Evolutionary conservation across 2,888 invertebrate genomes (phyloP).

Genomic region (Esperia sulphurella): DNA sequence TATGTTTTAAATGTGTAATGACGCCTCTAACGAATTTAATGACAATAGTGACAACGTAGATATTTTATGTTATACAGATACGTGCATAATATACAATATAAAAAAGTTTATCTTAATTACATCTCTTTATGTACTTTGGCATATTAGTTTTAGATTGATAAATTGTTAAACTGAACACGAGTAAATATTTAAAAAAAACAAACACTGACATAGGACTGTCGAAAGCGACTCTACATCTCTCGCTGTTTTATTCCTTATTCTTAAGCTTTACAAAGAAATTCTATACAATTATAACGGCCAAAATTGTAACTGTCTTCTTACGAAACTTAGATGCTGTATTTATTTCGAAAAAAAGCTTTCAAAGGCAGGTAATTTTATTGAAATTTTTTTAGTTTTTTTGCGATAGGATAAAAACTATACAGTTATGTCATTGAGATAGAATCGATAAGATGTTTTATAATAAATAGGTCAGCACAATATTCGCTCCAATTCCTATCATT

Average conservation of each 20-base stretch:
- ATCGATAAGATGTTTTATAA: constrained; percentile 53
- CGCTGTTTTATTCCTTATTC: constrained; percentile 36
- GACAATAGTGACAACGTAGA: too few relatives aligned
- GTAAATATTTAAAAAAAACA: too few relatives aligned
- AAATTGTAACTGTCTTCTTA: constrained; percentile 76
- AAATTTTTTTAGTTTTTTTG: constrained; percentile 52
- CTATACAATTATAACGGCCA: constrained; percentile 79
- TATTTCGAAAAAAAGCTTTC: constrained; percentile 46
- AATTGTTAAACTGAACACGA: too few relatives aligned
- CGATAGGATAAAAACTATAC: constrained; percentile 51
- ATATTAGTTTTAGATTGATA: too few relatives aligned
- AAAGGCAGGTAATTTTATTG: constrained; percentile 74
- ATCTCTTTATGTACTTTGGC: too few relatives aligned
- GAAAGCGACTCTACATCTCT: constrained; percentile 32
- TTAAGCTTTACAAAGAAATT: constrained; percentile 63
- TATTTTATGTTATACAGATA: too few relatives aligned
- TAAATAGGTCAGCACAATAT: constrained; percentile 69
- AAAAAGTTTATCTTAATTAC: too few relatives aligned
- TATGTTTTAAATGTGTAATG: too few relatives aligned
- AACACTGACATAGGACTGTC: background rate
- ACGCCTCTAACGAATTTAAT: too few relatives aligned
- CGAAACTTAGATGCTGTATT: constrained; percentile 59
- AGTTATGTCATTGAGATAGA: constrained; percentile 55
- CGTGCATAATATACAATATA: too few relatives aligned
- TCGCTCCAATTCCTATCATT: constrained; percentile 55